These are phyloP conservation scores for Drosophila santomea DNA, from an alignment of 1,140 invertebrate species.

Conservation along the genomic window DNA sequence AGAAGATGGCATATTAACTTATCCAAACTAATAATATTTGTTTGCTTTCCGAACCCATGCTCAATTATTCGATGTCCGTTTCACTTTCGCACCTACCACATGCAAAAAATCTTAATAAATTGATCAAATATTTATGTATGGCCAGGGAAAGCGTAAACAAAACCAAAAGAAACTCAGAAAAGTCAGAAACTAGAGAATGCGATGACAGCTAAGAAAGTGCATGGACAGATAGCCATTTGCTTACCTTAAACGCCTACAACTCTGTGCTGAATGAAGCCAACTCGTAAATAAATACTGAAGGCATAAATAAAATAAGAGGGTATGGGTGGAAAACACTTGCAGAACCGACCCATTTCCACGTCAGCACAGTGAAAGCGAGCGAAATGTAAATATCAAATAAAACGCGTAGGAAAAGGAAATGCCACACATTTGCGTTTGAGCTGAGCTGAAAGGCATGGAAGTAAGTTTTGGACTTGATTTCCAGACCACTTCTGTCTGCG, in stretches of 20 bases:
- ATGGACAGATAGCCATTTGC: conserved; percentile 24
- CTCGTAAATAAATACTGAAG: conserved; percentile 53
- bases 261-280: conserved; percentile 17
- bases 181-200: neutral
- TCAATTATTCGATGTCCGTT: conserved; percentile 26
- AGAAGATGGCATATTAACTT: neutral
- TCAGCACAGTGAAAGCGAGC: conserved; percentile 23
- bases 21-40: neutral
- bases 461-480: conserved; percentile 36
- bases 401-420: conserved; percentile 14
- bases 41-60: neutral
- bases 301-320: conserved; percentile 39
- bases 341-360: conserved; percentile 30
- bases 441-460: conserved; percentile 1
- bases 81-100: conserved; percentile 24
- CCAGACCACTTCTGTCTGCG: conserved; percentile 31
- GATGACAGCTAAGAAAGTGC: conserved; percentile 26
- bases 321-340: conserved; percentile 14
- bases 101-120: conserved; percentile 45
- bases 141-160: conserved; percentile 26
- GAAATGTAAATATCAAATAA: conserved; percentile 52
- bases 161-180: conserved; percentile 5
- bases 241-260: conserved; percentile 22
- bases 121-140: conserved; percentile 51
- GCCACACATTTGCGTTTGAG: conserved; percentile 34